Percentiles rank a stretch among this genome's conserved stretches.
Conservation (phyloP, 1,140 invertebrate species). For the Papilio helenus region DNA sequence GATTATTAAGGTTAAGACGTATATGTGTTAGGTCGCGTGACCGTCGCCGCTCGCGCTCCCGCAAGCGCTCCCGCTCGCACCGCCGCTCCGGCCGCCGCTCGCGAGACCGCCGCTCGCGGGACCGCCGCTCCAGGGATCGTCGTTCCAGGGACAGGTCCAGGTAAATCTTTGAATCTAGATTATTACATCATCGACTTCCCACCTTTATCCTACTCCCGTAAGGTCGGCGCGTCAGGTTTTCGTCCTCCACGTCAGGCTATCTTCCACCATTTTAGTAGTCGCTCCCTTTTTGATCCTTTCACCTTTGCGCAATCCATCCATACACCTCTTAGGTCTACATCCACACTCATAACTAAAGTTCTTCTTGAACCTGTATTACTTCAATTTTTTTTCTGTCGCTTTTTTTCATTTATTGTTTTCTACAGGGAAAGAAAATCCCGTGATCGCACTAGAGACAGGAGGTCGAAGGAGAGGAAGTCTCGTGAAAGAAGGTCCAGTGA, state of each 20-base stretch:
- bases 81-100: slow-evolving; percentile 69
- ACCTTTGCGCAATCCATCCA: no score
- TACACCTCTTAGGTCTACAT: no score
- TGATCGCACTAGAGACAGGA: slow-evolving; percentile 67
- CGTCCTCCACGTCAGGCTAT: no score
- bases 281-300: no score
- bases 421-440: slow-evolving; percentile 69
- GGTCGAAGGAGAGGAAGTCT: slow-evolving; percentile 74
- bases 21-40: slow-evolving; percentile 61
- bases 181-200: no score
- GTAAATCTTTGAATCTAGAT: slow-evolving; percentile 42
- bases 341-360: background rate
- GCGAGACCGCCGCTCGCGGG: slow-evolving; percentile 66
- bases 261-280: no score
- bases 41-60: slow-evolving; percentile 73
- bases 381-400: background rate
- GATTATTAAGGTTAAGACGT: no score
- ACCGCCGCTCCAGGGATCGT: slow-evolving; percentile 64
- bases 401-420: slow-evolving; percentile 31
- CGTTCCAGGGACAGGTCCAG: slow-evolving; percentile 68
- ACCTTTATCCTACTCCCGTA: no score
- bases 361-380: background rate
- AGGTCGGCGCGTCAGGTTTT: no score
- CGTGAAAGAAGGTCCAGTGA: slow-evolving; percentile 75
- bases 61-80: slow-evolving; percentile 67